phyloP scores from a whole-genome alignment of 2,113 vertebrate species.

The Dromiciops gliroides region DNA sequence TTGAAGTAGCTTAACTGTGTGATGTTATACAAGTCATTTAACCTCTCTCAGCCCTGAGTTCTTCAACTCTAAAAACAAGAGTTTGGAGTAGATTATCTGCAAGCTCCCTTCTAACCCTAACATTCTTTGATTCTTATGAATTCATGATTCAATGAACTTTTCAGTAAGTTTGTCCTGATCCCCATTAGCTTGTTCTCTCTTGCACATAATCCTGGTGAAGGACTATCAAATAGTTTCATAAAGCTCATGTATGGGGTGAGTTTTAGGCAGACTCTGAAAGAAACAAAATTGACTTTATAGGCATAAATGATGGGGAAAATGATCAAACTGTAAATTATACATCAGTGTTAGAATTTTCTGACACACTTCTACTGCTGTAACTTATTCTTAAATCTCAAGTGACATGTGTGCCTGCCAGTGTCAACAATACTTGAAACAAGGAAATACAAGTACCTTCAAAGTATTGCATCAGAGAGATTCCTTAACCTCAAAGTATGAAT shows the following conservation, averaged over 20 bases:
- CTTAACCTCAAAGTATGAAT: not conserved
- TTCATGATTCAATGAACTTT: slow-evolving; percentile 31
- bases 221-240: not conserved
- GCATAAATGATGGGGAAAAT: not conserved
- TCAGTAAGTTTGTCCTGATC: not conserved
- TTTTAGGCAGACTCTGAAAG: not conserved
- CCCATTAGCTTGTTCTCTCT: not conserved
- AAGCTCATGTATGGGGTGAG: not conserved
- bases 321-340: not conserved
- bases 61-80: not conserved
- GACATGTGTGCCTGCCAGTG: not conserved
- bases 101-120: not conserved
- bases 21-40: not conserved
- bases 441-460: not conserved
- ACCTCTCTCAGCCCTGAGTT: not conserved
- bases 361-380: not conserved
- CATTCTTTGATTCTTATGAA: slow-evolving; percentile 8
- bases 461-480: not conserved
- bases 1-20: not conserved
- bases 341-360: not conserved
- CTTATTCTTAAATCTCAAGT: not conserved
- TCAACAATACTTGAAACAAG: not conserved
- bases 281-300: not conserved
- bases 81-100: not conserved
- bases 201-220: not conserved